Conservation (phyloP, 37 sponge, comb jelly and placozoan genomes). For the Agelas oroides region DNA sequence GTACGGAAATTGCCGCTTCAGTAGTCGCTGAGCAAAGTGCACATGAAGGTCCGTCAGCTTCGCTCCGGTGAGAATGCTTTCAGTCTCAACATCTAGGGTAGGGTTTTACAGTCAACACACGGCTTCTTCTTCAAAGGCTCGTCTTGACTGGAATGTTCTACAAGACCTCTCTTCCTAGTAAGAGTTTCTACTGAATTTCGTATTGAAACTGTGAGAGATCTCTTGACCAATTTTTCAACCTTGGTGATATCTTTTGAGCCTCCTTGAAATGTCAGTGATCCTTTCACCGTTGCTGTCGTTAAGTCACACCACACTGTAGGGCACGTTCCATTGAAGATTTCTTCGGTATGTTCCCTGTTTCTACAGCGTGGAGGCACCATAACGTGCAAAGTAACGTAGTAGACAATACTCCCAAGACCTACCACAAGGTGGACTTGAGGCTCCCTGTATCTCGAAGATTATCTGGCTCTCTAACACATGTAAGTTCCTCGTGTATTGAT, state of each 20-base stretch:
- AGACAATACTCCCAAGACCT: no score
- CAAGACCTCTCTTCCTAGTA: not conserved
- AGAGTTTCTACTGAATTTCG: not conserved
- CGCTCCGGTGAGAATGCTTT: not conserved
- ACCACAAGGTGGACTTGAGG: no score
- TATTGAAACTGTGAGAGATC: not conserved
- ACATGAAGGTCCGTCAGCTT: slow-evolving; percentile 42
- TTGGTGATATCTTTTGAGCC: slow-evolving; percentile 1
- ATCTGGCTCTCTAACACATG: no score
- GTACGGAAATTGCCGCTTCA: slow-evolving; percentile 22
- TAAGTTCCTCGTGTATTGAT: no score
- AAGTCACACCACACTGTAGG: no score
- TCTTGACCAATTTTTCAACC: slow-evolving; percentile 29
- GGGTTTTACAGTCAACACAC: not conserved
- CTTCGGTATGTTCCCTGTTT: no score
- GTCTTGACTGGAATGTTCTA: not conserved
- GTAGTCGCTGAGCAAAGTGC: slow-evolving; percentile 39
- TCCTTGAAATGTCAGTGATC: slow-evolving; percentile 6
- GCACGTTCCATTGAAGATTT: no score
- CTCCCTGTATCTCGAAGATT: no score
- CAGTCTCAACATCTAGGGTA: not conserved
- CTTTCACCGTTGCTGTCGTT: no score
- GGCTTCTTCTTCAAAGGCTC: not conserved
- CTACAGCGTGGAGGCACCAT: no score
- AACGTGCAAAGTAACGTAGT: no score